A percentile compares a stretch with the other conserved stretches of the same genome.
These are phyloP conservation scores for Chrysolina oricalcia DNA, from an alignment of 2,888 invertebrate species.

Conservation along the genomic window DNA sequence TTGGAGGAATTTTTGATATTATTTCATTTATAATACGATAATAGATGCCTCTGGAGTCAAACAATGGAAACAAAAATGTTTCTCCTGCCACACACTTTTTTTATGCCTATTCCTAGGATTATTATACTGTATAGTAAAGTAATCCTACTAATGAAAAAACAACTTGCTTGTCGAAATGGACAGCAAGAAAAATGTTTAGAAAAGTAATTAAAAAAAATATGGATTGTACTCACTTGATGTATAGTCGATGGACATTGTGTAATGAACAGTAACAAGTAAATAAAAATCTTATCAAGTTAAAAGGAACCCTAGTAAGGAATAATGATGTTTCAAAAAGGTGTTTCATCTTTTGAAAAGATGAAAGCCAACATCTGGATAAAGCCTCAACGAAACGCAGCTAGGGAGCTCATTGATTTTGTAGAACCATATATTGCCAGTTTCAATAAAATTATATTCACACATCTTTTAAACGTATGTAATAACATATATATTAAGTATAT, in stretches of 20 bases:
- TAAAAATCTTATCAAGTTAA: slow-evolving; percentile 28
- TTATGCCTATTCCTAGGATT: too few relatives aligned
- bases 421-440: slow-evolving; percentile 68
- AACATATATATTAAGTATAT: slow-evolving; percentile 64
- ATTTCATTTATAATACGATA: too few relatives aligned
- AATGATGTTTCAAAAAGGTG: not conserved
- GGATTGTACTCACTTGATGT: not conserved
- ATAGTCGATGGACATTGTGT: not conserved
- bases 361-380: not conserved
- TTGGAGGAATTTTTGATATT: too few relatives aligned
- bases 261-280: slow-evolving; percentile 34
- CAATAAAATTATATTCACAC: slow-evolving; percentile 67
- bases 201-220: not conserved
- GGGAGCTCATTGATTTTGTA: slow-evolving; percentile 63
- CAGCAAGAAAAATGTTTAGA: not conserved
- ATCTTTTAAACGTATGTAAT: slow-evolving; percentile 68
- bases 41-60: too few relatives aligned
- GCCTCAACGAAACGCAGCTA: slow-evolving; percentile 50
- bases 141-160: too few relatives aligned
- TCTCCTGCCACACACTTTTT: too few relatives aligned
- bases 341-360: not conserved
- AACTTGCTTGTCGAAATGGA: too few relatives aligned
- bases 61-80: too few relatives aligned
- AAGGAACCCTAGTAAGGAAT: slow-evolving; percentile 32
- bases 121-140: too few relatives aligned